A percentile compares a stretch with the other conserved stretches of the same genome.
Conservation (phyloP, 2,113 vertebrate genomes). For the Macquaria australasica region DNA sequence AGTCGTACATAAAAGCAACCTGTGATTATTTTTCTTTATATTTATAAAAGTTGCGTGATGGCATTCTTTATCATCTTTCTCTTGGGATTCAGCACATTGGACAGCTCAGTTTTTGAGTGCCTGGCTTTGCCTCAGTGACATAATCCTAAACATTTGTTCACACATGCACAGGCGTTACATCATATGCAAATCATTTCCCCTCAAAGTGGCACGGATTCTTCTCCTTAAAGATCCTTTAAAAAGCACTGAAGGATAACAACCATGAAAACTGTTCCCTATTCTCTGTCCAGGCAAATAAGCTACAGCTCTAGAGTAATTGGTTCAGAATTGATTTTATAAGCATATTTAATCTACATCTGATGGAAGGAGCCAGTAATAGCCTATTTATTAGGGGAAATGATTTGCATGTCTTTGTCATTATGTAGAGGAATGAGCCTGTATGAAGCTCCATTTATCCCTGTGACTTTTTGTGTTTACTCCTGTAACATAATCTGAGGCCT, state of each 20-base stretch:
- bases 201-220: not conserved
- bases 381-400: conserved; percentile 39
- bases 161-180: conserved; percentile 23
- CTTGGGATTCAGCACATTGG: conserved; percentile 79
- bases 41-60: not conserved
- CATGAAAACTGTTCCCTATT: not conserved
- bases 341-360: conserved; percentile 44
- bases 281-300: not conserved
- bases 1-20: not conserved
- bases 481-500: conserved; percentile 76
- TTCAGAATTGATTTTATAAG: conserved; percentile 19
- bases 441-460: conserved; percentile 57
- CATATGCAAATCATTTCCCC: conserved; percentile 27
- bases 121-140: conserved; percentile 30
- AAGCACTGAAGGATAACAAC: conserved; percentile 6
- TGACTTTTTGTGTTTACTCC: conserved; percentile 70
- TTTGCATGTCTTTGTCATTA: conserved; percentile 59
- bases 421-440: conserved; percentile 44
- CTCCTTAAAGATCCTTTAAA: conserved; percentile 10
- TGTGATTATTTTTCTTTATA: not conserved
- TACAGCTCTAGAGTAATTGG: not conserved
- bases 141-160: conserved; percentile 58
- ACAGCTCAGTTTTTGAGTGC: conserved; percentile 74
- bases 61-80: conserved; percentile 25
- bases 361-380: conserved; percentile 12